Base-by-base conservation (phyloP, 2,113 vertebrate genomes). In the Ailurus styani region DNA sequence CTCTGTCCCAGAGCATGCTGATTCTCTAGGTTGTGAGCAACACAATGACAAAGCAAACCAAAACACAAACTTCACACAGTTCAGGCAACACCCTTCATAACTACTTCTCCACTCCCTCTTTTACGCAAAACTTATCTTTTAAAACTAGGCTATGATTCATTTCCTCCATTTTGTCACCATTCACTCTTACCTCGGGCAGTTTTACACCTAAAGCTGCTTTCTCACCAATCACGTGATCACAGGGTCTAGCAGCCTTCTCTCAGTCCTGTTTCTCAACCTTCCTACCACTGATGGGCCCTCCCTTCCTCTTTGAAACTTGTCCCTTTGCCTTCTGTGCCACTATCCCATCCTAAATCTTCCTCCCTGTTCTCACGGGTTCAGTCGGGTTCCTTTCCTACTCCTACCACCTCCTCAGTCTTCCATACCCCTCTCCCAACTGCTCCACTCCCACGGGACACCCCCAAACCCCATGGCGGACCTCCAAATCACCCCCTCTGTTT, bases 381-480 rank as follows among this genome's bases (percentile, higher is more conserved):
- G 50, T 57, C 34, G 20, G 34, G 23, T 40, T 82, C 37, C 34
- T 62, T 50, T 13, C 75, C 40, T 29, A 45, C 20, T 52, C 45
- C 83, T 55, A 20, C 21, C n/a, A 29, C 27, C 23, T 37, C 15
- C 20, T 23, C 37, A 3, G 5, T 45, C 52, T 29, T 27, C 7
- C 1, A 6, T 9, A 17, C 23, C 42, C 42, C 64, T 23, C 60
- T 47, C 25, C 7, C 50, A 54, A 0, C 2, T 2, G 45, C 37
- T 75, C 45, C 31, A 20, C 21, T 5, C 2, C 52, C 62, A 13
- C 0, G 12, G 57, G 64, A 31, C 10, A 6, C 31, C 50, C 21
- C 8, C 17, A 29, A 21, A 1, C 12, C 34, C 27, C 9, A 7
- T 5, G 23, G 3, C 3, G 2, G 50, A 52, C 55, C 25, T 15